These are phyloP conservation scores for Parochlus steinenii DNA, from an alignment of 2,888 invertebrate genomes.

Conservation along the genomic window DNA sequence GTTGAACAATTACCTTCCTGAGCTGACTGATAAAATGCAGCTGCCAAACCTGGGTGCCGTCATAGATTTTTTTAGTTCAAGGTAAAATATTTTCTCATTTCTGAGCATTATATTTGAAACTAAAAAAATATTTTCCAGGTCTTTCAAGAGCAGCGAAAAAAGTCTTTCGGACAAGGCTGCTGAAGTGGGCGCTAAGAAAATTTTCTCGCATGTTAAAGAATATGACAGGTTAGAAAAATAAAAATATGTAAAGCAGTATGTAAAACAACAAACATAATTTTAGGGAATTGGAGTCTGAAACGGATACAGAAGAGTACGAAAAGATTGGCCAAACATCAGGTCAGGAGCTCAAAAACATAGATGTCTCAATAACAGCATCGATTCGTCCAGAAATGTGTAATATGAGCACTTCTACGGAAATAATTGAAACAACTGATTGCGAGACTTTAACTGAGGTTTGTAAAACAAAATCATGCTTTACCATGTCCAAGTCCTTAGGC, in stretches of 20 bases:
- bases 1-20: constrained; percentile 47
- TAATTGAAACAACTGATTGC: constrained; percentile 20
- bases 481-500: too few relatives aligned
- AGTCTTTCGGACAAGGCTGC: constrained; percentile 1
- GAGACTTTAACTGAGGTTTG: constrained; percentile 27
- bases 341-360: constrained; percentile 25
- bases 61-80: constrained; percentile 53
- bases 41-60: constrained; percentile 51
- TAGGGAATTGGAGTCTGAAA: constrained; percentile 65
- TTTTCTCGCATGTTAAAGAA: constrained; percentile 10
- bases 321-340: constrained; percentile 48
- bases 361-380: constrained; percentile 19
- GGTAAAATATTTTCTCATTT: constrained; percentile 23
- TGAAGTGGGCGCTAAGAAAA: constrained; percentile 5
- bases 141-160: constrained; percentile 9
- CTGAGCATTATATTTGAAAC: background rate
- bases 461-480: background rate
- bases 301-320: constrained; percentile 70
- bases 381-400: constrained; percentile 16
- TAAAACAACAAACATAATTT: constrained; percentile 7
- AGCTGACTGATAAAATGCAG: constrained; percentile 44
- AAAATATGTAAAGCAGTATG: background rate
- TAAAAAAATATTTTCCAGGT: background rate
- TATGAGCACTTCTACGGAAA: constrained; percentile 21
- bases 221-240: constrained; percentile 5